Evolutionary conservation across 2,888 invertebrate genomes (phyloP).

Genomic region (Neria commutata): DNA sequence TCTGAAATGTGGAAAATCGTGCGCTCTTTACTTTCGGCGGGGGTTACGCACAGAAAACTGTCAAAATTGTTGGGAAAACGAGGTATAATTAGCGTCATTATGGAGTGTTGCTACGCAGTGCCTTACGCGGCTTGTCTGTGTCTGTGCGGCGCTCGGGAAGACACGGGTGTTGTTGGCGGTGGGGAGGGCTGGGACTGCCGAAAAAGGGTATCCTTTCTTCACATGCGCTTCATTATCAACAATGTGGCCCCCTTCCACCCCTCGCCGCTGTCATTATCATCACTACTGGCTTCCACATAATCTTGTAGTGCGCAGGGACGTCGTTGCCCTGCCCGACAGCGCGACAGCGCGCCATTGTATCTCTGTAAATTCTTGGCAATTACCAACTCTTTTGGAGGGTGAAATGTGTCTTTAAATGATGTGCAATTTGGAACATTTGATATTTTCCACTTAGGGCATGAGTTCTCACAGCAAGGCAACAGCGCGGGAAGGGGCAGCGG

Average conservation of each 20-base stretch:
- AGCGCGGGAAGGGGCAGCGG: not conserved
- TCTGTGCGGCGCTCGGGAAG: not conserved
- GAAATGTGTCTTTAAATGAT: conserved; percentile 40
- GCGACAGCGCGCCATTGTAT: conserved; percentile 1
- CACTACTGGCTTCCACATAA: conserved; percentile 25
- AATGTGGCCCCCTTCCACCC: too few relatives aligned
- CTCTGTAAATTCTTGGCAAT: conserved; percentile 21
- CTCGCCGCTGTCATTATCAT: conserved; percentile 38
- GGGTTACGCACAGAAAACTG: conserved; percentile 39
- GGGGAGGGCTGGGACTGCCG: too few relatives aligned
- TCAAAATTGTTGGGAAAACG: conserved; percentile 59
- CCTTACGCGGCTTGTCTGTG: not conserved
- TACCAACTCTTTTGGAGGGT: conserved; percentile 28
- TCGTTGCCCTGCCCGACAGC: conserved; percentile 1
- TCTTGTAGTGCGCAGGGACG: too few relatives aligned
- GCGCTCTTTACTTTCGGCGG: conserved; percentile 11
- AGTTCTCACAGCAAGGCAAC: not conserved
- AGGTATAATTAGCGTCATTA: conserved; percentile 60
- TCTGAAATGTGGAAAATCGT: too few relatives aligned
- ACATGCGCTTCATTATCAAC: conserved; percentile 16
- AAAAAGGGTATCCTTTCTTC: too few relatives aligned
- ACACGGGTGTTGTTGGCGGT: not conserved
- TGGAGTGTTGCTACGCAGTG: conserved; percentile 52
- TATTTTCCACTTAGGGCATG: conserved; percentile 1
- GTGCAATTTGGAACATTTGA: conserved; percentile 26